phyloP scores from a whole-genome alignment of 2,113 vertebrate genomes.

The Odobenus rosmarus region DNA sequence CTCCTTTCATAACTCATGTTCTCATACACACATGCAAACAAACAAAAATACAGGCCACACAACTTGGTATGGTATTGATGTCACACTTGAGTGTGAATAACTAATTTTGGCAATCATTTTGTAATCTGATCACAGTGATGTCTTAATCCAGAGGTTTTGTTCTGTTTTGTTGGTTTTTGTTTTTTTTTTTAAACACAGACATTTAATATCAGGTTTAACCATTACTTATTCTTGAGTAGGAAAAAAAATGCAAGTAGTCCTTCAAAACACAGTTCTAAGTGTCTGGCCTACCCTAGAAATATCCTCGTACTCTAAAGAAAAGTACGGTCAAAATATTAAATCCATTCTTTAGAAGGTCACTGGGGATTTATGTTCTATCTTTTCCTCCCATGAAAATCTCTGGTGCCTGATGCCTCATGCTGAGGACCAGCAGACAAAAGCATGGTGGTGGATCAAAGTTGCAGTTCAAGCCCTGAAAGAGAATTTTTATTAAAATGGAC shows the following conservation, averaged over 20 bases:
- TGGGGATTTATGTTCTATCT: conserved; percentile 30
- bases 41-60: background rate
- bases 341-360: conserved; percentile 30
- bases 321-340: conserved; percentile 15
- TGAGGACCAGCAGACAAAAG: conserved; percentile 58
- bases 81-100: background rate
- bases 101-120: conserved; percentile 39
- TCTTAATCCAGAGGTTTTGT: background rate
- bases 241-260: background rate
- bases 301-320: background rate
- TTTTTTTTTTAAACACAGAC: background rate
- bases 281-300: background rate
- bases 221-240: background rate
- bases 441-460: conserved; percentile 47
- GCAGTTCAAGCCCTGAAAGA: conserved; percentile 63
- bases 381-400: background rate
- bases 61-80: background rate
- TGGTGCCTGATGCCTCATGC: conserved; percentile 40
- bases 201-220: background rate
- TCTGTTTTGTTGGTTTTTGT: background rate
- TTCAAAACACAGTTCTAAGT: background rate
- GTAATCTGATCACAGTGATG: background rate
- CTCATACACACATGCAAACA: background rate
- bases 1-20: background rate
- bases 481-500: conserved; percentile 69